Conservation (phyloP, 2,113 vertebrate genomes). For the Arvicanthis niloticus region DNA sequence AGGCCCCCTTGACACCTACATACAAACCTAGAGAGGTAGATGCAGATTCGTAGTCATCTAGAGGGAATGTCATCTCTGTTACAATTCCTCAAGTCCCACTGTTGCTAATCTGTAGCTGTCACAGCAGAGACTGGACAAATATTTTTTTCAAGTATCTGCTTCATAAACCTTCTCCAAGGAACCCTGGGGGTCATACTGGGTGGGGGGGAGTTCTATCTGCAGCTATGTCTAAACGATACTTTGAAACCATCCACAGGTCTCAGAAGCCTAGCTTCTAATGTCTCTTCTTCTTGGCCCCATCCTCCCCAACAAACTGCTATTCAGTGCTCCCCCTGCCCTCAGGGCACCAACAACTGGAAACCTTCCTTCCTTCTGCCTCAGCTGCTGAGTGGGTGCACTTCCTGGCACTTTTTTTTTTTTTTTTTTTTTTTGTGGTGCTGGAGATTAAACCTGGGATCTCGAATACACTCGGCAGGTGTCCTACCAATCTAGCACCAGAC, state of each 20-base stretch:
- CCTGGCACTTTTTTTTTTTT: background rate
- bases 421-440: background rate
- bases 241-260: background rate
- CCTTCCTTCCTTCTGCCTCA: background rate
- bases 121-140: background rate
- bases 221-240: background rate
- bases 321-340: fast-evolving
- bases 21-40: too few species aligned
- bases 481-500: background rate
- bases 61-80: background rate
- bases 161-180: background rate
- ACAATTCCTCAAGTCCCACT: background rate
- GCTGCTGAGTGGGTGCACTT: background rate
- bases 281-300: background rate
- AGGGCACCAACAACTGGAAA: background rate
- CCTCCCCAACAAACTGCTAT: background rate
- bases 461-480: background rate
- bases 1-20: background rate
- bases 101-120: background rate
- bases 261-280: background rate
- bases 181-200: background rate
- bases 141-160: background rate
- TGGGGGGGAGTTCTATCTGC: background rate
- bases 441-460: background rate
- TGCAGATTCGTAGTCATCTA: too few species aligned